Evolutionary conservation across 2,888 invertebrate genomes (phyloP).

Genomic region (Agonum fuliginosum): DNA sequence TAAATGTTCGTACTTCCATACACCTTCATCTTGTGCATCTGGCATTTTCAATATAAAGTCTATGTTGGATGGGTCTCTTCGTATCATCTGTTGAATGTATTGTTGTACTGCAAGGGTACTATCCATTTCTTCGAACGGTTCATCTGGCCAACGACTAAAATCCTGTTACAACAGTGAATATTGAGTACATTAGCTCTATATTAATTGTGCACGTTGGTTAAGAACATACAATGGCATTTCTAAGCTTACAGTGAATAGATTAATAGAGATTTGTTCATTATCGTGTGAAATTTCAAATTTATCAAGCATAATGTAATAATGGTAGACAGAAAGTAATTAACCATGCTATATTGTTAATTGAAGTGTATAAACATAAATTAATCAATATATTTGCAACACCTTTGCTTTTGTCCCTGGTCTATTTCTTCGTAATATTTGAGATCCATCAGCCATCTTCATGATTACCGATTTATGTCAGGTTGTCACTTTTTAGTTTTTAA

Average conservation of each 20-base stretch:
- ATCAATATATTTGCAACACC: constrained; percentile 72
- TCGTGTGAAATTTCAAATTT: neutral
- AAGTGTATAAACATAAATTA: neutral
- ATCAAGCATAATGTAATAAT: constrained; percentile 4
- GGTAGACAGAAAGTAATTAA: neutral
- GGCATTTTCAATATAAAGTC: constrained; percentile 97
- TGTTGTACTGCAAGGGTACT: constrained; percentile 98
- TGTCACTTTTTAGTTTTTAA: constrained; percentile 54
- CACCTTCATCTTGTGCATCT: constrained; percentile 97
- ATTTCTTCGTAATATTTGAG: constrained; percentile 89
- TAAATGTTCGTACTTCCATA: constrained; percentile 99
- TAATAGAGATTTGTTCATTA: neutral
- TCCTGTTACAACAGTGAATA: constrained; percentile 78
- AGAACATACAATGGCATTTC: no score
- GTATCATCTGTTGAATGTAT: constrained; percentile 98
- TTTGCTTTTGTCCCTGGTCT: constrained; percentile 93
- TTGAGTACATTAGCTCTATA: neutral
- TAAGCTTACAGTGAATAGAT: neutral
- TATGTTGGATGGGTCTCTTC: constrained; percentile 93
- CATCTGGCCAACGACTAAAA: constrained; percentile 98
- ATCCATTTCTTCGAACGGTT: constrained; percentile 99
- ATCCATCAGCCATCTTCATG: constrained; percentile 91
- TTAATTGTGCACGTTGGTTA: no score
- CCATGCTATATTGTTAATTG: constrained; percentile 13
- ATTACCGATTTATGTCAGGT: constrained; percentile 66